phyloP scores from a whole-genome alignment of 1,140 invertebrate genomes.

The Mya arenaria region DNA sequence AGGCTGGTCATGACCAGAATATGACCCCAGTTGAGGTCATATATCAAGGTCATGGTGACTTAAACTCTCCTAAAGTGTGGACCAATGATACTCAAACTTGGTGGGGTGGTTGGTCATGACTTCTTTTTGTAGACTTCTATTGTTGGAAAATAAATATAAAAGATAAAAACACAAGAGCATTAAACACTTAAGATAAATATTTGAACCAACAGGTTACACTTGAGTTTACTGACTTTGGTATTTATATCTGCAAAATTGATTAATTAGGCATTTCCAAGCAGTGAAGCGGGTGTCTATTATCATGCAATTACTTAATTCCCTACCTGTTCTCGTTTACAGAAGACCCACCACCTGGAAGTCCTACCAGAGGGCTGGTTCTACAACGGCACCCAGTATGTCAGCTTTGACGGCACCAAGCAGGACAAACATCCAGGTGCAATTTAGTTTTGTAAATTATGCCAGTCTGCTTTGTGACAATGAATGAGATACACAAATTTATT shows the following conservation, averaged over 20 bases:
- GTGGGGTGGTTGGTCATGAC: too few relatives aligned
- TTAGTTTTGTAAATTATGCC: background rate
- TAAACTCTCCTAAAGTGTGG: too few relatives aligned
- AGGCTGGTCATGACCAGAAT: too few relatives aligned
- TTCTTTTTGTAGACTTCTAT: too few relatives aligned
- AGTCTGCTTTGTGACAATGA: background rate
- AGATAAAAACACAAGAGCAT: background rate
- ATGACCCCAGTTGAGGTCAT: too few relatives aligned
- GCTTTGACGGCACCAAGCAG: slow-evolving; percentile 68
- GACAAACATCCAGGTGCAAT: slow-evolving; percentile 71
- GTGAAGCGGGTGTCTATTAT: background rate
- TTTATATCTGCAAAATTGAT: background rate
- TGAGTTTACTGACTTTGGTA: background rate
- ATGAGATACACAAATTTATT: background rate
- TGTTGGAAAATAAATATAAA: too few relatives aligned
- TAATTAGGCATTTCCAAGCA: background rate
- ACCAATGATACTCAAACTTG: too few relatives aligned
- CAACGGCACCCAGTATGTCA: slow-evolving; percentile 74
- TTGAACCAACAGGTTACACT: background rate
- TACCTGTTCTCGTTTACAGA: slow-evolving; percentile 52
- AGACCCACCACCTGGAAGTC: slow-evolving; percentile 66
- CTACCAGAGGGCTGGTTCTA: slow-evolving; percentile 77
- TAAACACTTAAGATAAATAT: background rate
- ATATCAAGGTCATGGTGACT: too few relatives aligned
- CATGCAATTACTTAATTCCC: background rate